A percentile compares a stretch with the other conserved stretches of the same genome.
Evolutionary conservation across 2,797 vertebrate genomes (phyloP).

Genomic region (Coracias cyanogaster): DNA sequence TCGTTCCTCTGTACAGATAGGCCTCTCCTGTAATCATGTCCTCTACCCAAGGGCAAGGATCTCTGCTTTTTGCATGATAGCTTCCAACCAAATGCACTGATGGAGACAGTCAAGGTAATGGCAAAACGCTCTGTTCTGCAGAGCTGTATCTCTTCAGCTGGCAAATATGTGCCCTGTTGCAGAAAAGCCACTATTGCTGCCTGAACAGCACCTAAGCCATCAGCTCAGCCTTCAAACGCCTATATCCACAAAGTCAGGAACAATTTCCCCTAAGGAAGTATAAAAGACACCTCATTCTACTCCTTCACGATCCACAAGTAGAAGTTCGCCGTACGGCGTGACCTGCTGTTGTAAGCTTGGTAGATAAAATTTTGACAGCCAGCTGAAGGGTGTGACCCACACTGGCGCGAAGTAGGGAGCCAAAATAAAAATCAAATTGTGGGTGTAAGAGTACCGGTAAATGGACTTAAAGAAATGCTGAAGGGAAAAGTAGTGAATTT

Average conservation of each 20-base stretch:
- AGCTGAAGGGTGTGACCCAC: slow-evolving; percentile 49
- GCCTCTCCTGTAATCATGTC: slow-evolving; percentile 17
- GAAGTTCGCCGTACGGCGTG: background rate
- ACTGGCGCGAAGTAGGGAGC: background rate
- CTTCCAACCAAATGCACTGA: slow-evolving; percentile 16
- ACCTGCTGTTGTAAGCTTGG: background rate
- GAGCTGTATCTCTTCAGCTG: slow-evolving; percentile 1
- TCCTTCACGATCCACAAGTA: background rate
- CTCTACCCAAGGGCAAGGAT: slow-evolving; percentile 68
- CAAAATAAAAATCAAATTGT: background rate
- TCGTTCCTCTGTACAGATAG: background rate
- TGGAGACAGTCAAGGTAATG: background rate
- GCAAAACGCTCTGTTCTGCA: slow-evolving; percentile 2
- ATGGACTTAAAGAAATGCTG: background rate
- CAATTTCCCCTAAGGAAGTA: background rate
- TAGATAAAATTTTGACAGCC: background rate
- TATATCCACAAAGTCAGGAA: background rate
- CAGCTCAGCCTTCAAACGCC: background rate
- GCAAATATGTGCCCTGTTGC: background rate
- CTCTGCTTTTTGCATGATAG: slow-evolving; percentile 19
- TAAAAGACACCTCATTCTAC: background rate
- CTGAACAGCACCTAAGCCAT: background rate
- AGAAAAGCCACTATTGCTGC: background rate
- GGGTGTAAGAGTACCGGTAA: background rate
- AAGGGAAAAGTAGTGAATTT: background rate